These are phyloP conservation scores for Sitobion miscanthi DNA, from an alignment of 1,140 invertebrate species.

Conservation along the genomic window DNA sequence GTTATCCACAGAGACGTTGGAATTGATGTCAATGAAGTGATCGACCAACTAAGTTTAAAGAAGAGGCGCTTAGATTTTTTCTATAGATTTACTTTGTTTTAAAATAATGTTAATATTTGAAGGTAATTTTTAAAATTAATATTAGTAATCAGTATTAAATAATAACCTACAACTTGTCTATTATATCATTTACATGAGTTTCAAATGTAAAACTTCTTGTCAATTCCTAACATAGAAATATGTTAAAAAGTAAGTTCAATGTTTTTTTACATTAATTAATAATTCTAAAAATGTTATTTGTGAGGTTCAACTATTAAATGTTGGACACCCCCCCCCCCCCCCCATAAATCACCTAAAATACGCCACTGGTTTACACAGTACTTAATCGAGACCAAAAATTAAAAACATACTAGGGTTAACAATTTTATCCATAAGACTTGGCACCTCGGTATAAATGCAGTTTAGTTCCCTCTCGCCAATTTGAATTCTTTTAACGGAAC, in stretches of 20 bases:
- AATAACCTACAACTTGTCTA: not conserved
- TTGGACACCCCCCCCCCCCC: not conserved
- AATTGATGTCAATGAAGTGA: not conserved
- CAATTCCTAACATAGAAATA: not conserved
- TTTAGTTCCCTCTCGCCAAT: too few relatives aligned
- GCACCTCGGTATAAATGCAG: too few relatives aligned
- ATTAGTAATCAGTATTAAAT: not conserved
- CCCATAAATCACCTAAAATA: not conserved
- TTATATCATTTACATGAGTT: not conserved
- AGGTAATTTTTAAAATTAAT: not conserved
- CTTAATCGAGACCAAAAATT: too few relatives aligned
- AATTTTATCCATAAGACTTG: too few relatives aligned
- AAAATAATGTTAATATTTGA: not conserved
- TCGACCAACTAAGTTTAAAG: not conserved
- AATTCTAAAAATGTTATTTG: not conserved
- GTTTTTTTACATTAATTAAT: not conserved
- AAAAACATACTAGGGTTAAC: too few relatives aligned
- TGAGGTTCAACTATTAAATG: not conserved
- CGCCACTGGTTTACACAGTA: not conserved
- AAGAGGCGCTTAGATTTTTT: slow-evolving; percentile 16
- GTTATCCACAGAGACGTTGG: slow-evolving; percentile 8
- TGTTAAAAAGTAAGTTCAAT: not conserved
- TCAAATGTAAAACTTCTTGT: not conserved
- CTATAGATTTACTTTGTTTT: not conserved
- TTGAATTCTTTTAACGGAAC: too few relatives aligned